Conservation (phyloP, 2,797 vertebrate genomes). For the Sciaenops ocellatus region DNA sequence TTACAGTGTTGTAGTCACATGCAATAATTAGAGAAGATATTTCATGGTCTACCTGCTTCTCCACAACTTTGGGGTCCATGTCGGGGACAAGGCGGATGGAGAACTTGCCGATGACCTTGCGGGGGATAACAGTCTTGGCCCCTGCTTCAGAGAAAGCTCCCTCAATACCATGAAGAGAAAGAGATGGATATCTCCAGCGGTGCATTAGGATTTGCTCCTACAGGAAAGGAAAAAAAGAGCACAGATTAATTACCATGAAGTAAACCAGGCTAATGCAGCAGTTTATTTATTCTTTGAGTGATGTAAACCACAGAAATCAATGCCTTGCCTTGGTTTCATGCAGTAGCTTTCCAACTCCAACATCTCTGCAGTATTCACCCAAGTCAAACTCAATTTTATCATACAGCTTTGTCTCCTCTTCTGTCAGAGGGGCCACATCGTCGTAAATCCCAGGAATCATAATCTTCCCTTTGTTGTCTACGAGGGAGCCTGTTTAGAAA, state of each 20-base stretch:
- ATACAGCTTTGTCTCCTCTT: constrained; percentile 90
- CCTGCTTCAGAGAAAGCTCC: constrained; percentile 94
- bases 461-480: constrained; percentile 91
- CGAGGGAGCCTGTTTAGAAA: constrained; percentile 84
- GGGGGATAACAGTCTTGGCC: constrained; percentile 96
- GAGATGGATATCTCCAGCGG: constrained; percentile 94
- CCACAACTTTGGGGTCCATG: constrained; percentile 93
- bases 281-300: not conserved
- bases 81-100: constrained; percentile 96
- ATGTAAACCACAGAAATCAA: not conserved
- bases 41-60: constrained; percentile 84
- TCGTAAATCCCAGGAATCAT: constrained; percentile 90
- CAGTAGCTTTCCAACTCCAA: constrained; percentile 87
- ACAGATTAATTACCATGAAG: not conserved
- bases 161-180: constrained; percentile 97
- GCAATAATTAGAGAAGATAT: not conserved
- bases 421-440: constrained; percentile 87
- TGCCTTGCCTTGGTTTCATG: constrained; percentile 89
- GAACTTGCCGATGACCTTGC: constrained; percentile 97
- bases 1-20: not conserved
- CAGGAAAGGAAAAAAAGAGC: not conserved
- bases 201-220: constrained; percentile 96
- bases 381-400: constrained; percentile 95
- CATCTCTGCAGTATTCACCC: constrained; percentile 90
- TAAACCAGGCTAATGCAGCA: fast-evolving